Percentiles rank a stretch among this genome's conserved stretches.
Conservation (phyloP, 2,888 invertebrate species). For the Lithosia quadra region DNA sequence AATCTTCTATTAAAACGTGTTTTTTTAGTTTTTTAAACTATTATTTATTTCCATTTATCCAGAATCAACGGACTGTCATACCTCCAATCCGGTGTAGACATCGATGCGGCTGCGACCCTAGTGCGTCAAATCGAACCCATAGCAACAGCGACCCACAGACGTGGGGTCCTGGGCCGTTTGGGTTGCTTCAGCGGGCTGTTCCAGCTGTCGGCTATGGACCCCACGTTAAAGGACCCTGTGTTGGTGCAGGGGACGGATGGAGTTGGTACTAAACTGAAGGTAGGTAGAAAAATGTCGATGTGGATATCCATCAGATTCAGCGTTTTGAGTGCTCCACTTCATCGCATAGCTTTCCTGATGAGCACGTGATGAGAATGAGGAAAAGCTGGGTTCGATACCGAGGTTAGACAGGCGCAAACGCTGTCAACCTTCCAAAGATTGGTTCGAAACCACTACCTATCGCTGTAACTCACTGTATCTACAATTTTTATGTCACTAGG, state of each 20-base stretch:
- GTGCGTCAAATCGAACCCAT: slow-evolving; percentile 94
- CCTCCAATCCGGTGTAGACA: slow-evolving; percentile 96
- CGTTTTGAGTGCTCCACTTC: too few species aligned
- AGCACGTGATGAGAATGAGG: too few species aligned
- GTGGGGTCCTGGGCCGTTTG: slow-evolving; percentile 93
- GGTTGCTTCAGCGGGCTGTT: slow-evolving; percentile 98
- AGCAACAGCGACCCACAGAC: slow-evolving; percentile 91
- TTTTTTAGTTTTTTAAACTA: too few species aligned
- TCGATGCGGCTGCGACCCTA: slow-evolving; percentile 95
- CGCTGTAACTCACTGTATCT: too few species aligned
- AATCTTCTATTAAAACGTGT: too few species aligned
- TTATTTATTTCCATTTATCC: slow-evolving; percentile 22
- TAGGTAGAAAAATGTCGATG: slow-evolving; percentile 60
- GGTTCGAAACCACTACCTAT: too few species aligned
- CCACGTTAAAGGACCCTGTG: slow-evolving; percentile 91
- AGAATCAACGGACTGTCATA: slow-evolving; percentile 92
- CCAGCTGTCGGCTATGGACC: slow-evolving; percentile 91
- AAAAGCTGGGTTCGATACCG: too few species aligned
- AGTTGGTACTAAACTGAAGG: slow-evolving; percentile 98
- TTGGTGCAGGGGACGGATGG: slow-evolving; percentile 98
- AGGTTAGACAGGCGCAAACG: too few species aligned
- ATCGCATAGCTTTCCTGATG: too few species aligned
- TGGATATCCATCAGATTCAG: too few species aligned
- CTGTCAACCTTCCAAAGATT: too few species aligned
- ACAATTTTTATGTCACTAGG: too few species aligned